Evolutionary conservation across 1,140 invertebrate species (phyloP), one percentile per base, ranked within the genome.

Genomic region (Dreissena rostriformis): DNA sequence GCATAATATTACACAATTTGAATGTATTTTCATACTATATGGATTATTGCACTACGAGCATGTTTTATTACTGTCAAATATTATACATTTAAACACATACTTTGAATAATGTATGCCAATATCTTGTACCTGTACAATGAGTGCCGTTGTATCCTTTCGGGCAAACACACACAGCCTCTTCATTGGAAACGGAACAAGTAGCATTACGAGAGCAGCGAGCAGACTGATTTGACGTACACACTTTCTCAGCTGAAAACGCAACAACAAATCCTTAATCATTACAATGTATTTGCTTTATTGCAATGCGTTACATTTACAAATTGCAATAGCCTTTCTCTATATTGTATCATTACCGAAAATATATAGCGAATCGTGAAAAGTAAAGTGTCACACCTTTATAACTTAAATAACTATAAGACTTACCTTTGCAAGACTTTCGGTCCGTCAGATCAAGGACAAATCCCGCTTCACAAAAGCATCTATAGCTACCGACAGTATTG

Each of bases 401-500:
- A 24, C 12, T 24, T 61, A 55, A 14, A 28, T 55, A 57, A 22
- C 17, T 49, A 22, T 55, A 49, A 71, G 10, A 57, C 11, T 63
- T 65, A 76, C 74, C 55, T 15, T 65, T 65, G 49, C 74, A 76
- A 8, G 74, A n/a, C 65, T 14, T 29, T 39, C 74, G 61, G 74
- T 76, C 74, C 26, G 39, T 19, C 2, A 76, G 22, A 76, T 76
- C 14, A 5, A 76, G 39, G n/a, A 24, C 65, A 24, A 63, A 79
- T 26, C 66, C 76, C 12, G 24, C 14, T n/a, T 53, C 51, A 49
- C 76, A 79, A 17, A 39, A 52, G 66, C 76, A 79, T 28, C 65
- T 19, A 28, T 68, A 79, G 19, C 76, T 70, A 19, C 76, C 76
- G 17, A 79, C 4, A 19, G 65, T 67, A n/a, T 79, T 79, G 11